Evolutionary conservation across 92 coral and sea anemone species (phyloP).

Genomic region (Zoanthus sansibaricus): DNA sequence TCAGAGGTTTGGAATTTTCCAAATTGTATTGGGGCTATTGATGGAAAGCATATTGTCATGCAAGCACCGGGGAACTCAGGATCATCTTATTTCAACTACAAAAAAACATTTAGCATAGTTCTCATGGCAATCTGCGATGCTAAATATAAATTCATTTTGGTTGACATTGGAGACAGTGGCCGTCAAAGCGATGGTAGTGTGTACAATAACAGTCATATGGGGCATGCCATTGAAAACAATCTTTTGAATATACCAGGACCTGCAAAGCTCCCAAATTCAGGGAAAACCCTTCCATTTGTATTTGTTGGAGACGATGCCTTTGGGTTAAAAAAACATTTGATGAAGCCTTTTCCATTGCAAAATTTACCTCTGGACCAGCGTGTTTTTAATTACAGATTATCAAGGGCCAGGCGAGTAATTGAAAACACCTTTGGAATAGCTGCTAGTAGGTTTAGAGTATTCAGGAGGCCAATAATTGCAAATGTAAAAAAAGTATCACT

Average conservation of each 20-base stretch:
- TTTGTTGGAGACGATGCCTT: conserved; percentile 55
- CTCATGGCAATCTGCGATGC: conserved; percentile 56
- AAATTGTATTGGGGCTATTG: conserved; percentile 23
- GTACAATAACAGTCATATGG: conserved; percentile 32
- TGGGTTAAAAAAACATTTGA: conserved; percentile 39
- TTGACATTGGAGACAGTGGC: conserved; percentile 49
- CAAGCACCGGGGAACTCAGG: conserved; percentile 20
- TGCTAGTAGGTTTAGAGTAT: conserved; percentile 49
- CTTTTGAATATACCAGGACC: conserved; percentile 29
- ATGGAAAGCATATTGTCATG: conserved; percentile 29
- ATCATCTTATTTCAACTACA: conserved; percentile 44
- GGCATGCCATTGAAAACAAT: conserved; percentile 33
- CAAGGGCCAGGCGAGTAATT: conserved; percentile 40
- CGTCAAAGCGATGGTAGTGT: conserved; percentile 44
- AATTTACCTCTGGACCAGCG: conserved; percentile 37
- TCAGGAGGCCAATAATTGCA: conserved; percentile 46
- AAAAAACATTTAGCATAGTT: conserved; percentile 47
- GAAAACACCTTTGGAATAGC: conserved; percentile 62
- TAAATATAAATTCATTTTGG: conserved; percentile 31
- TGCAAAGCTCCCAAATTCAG: conserved; percentile 42
- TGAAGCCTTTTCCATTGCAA: conserved; percentile 49
- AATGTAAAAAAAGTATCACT: conserved; percentile 30
- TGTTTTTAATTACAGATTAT: conserved; percentile 52
- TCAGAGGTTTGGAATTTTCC: conserved; percentile 50
- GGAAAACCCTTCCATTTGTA: conserved; percentile 34